These are phyloP conservation scores for Poecilia gillii DNA, from an alignment of 2,797 vertebrate genomes.

Conservation along the genomic window DNA sequence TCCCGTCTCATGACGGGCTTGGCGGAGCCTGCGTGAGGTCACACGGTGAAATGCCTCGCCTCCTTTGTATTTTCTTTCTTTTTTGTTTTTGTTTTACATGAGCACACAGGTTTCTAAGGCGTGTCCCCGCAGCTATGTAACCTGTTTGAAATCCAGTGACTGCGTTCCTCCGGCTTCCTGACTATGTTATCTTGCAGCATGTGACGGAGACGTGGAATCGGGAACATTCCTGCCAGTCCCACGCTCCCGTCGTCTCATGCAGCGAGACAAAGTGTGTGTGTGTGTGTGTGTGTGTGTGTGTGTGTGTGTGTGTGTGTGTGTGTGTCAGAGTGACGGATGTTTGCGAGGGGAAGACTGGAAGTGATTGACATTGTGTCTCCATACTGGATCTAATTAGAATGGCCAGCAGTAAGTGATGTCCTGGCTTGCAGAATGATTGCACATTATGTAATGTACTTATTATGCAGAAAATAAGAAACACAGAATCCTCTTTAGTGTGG, in stretches of 20 bases:
- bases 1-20: slow-evolving; percentile 52
- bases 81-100: background rate
- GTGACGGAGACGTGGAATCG: slow-evolving; percentile 48
- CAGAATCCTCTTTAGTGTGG: slow-evolving; percentile 19
- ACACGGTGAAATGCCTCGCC: slow-evolving; percentile 17
- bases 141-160: slow-evolving; percentile 51
- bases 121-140: slow-evolving; percentile 42
- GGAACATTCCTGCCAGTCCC: slow-evolving; percentile 62
- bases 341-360: slow-evolving; percentile 12
- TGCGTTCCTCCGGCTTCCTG: slow-evolving; percentile 43
- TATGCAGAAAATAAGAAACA: slow-evolving; percentile 35
- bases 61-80: background rate
- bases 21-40: slow-evolving; percentile 25
- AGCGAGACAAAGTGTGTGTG: slow-evolving; percentile 17
- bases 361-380: slow-evolving; percentile 48
- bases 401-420: slow-evolving; percentile 36
- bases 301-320: slow-evolving; percentile 32
- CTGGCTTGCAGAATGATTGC: slow-evolving; percentile 33
- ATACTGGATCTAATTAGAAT: slow-evolving; percentile 55
- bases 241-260: slow-evolving; percentile 47
- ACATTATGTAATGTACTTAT: slow-evolving; percentile 25
- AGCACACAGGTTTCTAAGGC: slow-evolving; percentile 46
- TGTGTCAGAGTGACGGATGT: background rate
- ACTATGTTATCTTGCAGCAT: slow-evolving; percentile 49
- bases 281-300: slow-evolving; percentile 27